Base-by-base conservation (phyloP, 2,113 vertebrate species). In the Cottus gobio region DNA sequence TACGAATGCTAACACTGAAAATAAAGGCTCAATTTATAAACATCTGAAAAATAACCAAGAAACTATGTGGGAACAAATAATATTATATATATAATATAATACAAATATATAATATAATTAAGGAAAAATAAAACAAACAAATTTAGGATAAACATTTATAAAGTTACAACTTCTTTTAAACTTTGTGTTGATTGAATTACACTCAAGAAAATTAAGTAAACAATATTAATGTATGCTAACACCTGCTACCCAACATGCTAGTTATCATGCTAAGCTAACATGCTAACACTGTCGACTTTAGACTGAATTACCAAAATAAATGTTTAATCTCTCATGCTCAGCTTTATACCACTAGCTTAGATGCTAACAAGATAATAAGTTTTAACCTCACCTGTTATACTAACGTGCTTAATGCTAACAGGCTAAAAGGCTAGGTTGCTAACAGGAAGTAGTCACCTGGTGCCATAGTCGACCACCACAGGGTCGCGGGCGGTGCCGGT, bases 391-490 rank as follows among this genome's bases (percentile, higher is more conserved):
- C 52, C n/a, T 54, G 22, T 54, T 24, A 54, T 13, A 24, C 52
- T 56, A 6, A 52, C 22, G 22, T 52, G 7, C 36, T 37, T 37
- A 0, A 30, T 24, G 58, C 44, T 62, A 56, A 64, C 31, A 34
- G 44, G 58, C 44, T 62, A 56, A 64, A 24, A 34, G 44, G 44
- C 44, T 48, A 20, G 16, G 50, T 56, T 34, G 37, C 28, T 73
- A 39, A 63, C 54, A 71, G 52, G n/a, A 66, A 71, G 69, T 62
- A 75, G 26, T 16, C 83, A 99, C 97, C 96, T 98, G 77, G 93
- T 97, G 37, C 97, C 97, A 70, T 99, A 99, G 93, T 99, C 97
- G 15, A 96, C 94, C 63, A 97, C 96, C 3, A 99, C 97, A 83
- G 95, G 96, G 20, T 98, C 97, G 57, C 97, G 97, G 16, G 95